These are phyloP conservation scores for Zapus hudsonius DNA, from an alignment of 2,113 vertebrate species.

Conservation along the genomic window DNA sequence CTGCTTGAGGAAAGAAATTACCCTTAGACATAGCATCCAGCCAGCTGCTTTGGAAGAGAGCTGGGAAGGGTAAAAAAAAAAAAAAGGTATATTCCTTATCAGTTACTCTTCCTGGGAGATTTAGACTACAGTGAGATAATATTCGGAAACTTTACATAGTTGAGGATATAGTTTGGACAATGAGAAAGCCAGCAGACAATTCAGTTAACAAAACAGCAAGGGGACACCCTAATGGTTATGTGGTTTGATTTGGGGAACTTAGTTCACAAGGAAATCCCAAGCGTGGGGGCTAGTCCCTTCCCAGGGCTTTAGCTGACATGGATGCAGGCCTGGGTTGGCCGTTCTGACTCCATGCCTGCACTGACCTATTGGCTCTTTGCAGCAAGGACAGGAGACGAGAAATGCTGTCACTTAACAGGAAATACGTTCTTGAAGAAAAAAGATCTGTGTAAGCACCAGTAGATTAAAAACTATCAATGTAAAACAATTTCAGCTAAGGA, in stretches of 20 bases:
- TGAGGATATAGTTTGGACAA: background rate
- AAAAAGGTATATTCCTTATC: background rate
- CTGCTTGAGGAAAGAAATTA: background rate
- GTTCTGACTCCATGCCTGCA: constrained; percentile 8
- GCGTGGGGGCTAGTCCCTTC: background rate
- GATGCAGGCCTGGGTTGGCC: background rate
- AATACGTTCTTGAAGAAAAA: constrained; percentile 37
- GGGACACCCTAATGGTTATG: no score
- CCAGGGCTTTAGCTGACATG: background rate
- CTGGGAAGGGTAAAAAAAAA: background rate
- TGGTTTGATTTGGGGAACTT: background rate
- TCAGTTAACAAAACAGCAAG: background rate
- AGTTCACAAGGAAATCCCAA: constrained; percentile 5
- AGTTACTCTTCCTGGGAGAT: background rate
- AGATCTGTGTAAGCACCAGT: constrained; percentile 42
- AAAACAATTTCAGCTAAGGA: constrained; percentile 50
- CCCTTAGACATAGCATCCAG: background rate
- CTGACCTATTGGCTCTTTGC: background rate
- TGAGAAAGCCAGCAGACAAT: background rate
- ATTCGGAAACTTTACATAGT: background rate
- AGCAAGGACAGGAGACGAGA: background rate
- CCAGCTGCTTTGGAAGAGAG: background rate
- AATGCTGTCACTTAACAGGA: constrained; percentile 38
- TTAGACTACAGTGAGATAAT: background rate
- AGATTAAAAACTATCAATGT: constrained; percentile 27